phyloP scores from a whole-genome alignment of 2,888 invertebrate species.

The Lordiphosa andalusiaca region DNA sequence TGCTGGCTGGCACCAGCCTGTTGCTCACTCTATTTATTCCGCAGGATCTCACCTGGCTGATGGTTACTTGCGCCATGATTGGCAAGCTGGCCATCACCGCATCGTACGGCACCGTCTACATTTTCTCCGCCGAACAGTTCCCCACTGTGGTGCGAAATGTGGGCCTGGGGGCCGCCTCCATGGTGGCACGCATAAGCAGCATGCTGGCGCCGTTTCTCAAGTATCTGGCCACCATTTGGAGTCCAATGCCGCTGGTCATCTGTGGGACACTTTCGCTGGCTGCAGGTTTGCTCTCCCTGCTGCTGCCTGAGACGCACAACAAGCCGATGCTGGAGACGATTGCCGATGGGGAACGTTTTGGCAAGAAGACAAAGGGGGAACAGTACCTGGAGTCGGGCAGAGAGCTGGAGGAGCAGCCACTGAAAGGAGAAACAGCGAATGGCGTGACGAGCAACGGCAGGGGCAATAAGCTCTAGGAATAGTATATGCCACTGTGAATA shows the following conservation, averaged over 20 bases:
- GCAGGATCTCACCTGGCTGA: conserved; percentile 81
- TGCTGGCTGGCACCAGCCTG: conserved; percentile 83
- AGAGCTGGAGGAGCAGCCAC: conserved; percentile 59
- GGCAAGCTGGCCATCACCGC: conserved; percentile 88
- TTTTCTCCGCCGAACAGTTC: conserved; percentile 88
- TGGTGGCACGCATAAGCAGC: conserved; percentile 90
- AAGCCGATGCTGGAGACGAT: conserved; percentile 89
- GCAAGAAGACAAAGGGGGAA: conserved; percentile 77
- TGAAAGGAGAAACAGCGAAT: conserved; percentile 41
- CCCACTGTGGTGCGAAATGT: conserved; percentile 90
- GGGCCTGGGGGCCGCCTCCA: conserved; percentile 92
- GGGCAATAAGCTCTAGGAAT: conserved; percentile 36
- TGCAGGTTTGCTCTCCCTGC: conserved; percentile 86
- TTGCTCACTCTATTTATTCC: conserved; percentile 84
- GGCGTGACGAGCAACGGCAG: conserved; percentile 25
- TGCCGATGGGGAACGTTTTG: conserved; percentile 88
- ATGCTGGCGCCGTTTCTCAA: conserved; percentile 88
- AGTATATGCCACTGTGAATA: background rate
- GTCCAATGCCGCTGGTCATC: conserved; percentile 86
- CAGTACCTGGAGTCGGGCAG: conserved; percentile 57
- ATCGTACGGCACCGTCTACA: conserved; percentile 87
- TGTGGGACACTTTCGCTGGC: conserved; percentile 87
- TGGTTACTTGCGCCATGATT: conserved; percentile 84
- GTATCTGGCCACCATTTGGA: conserved; percentile 83
- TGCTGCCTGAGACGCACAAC: conserved; percentile 90